Base-by-base conservation (phyloP, 1,140 invertebrate species). In the Aphelinus atriplicis region DNA sequence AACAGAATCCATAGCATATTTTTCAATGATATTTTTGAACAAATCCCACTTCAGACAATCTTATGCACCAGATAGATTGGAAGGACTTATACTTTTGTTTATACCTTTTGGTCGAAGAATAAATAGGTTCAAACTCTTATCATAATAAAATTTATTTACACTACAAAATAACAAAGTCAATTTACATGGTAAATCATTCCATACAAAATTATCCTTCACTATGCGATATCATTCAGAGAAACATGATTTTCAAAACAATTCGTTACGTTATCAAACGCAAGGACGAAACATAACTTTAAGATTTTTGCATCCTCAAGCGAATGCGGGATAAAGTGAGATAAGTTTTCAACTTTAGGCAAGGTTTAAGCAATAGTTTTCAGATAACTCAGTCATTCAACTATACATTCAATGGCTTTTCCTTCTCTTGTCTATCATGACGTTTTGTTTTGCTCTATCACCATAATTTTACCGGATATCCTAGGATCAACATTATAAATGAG, bases 91-190 rank as follows among this genome's bases (percentile, higher is more conserved):
- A 6, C 4, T 53, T 53, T 53, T 53, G 9, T 9, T 53, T 4
- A 53, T 53, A 53, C 4, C 9, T 53, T 53, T 53, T 53, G 4
- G 9, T 53, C 51, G 9, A 53, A 9, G 4, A 53, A 53, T 53
- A 9, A 53, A 53, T 53, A 53, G 51, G 4, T 53, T 26, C 26
- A 42, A 26, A 56, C 79, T 81, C 47, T 81, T 85, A 81, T 80
- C 80, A 82, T 77, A 85, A 86, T 84, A 82, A 81, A 82, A 86
- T 86, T 85, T 86, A 87, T 87, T 87, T 86, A 84, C 86, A 87
- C 81, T 86, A 85, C 80, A 86, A 85, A 82, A 83, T 81, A 87
- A 86, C 81, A 81, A 81, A 79, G 80, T 78, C 42, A 75, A 82
- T 84, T 78, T 83, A 83, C 75, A 83, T 75, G 78, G 48, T 78